A percentile compares a stretch with the other conserved stretches of the same genome.
Conservation (phyloP, 2,888 invertebrate species). For the Drosophila trichaetosa region DNA sequence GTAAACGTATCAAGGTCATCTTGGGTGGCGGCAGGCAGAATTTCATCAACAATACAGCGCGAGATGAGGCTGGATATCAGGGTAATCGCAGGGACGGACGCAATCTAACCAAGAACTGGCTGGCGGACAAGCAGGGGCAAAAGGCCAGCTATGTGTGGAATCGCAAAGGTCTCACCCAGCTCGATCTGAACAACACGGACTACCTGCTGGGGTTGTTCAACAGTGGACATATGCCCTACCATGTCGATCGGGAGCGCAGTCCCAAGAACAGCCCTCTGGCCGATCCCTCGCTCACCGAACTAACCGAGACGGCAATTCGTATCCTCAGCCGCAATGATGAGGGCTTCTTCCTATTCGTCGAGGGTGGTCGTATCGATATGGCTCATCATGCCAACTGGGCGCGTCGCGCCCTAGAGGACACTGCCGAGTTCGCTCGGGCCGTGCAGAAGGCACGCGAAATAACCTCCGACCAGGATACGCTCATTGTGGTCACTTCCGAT, state of each 20-base stretch:
- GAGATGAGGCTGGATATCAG: constrained; percentile 86
- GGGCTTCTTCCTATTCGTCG: constrained; percentile 91
- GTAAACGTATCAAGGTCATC: constrained; percentile 89
- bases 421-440: constrained; percentile 91
- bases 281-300: constrained; percentile 89
- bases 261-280: constrained; percentile 80
- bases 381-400: constrained; percentile 89
- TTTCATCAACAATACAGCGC: constrained; percentile 80
- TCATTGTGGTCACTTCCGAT: constrained; percentile 93
- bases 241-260: constrained; percentile 86
- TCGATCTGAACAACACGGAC: constrained; percentile 86
- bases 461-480: constrained; percentile 89
- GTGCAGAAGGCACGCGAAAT: constrained; percentile 88
- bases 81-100: constrained; percentile 87
- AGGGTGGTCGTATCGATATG: constrained; percentile 86
- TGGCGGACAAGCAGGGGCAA: constrained; percentile 72
- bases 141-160: constrained; percentile 84
- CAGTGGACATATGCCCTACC: constrained; percentile 87
- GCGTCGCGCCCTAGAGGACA: constrained; percentile 91
- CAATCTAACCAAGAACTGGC: constrained; percentile 90
- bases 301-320: constrained; percentile 88
- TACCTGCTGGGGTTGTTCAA: constrained; percentile 87
- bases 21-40: constrained; percentile 83
- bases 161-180: constrained; percentile 74
- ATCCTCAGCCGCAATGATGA: constrained; percentile 87